phyloP scores from a whole-genome alignment of 2,797 vertebrate species.

The Bradypodion ventrale region DNA sequence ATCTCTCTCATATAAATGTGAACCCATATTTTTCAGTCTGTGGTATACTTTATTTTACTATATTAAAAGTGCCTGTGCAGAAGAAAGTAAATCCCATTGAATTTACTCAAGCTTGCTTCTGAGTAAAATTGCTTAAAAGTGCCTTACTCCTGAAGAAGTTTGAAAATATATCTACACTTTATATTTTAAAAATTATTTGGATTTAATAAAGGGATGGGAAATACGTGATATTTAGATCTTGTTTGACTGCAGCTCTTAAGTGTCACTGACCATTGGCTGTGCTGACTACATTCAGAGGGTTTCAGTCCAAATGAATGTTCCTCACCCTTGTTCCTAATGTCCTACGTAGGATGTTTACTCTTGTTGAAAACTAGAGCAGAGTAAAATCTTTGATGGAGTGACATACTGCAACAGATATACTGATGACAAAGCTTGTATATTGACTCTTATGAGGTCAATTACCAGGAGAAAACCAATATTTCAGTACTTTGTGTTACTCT shows the following conservation, averaged over 20 bases:
- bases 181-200: neutral
- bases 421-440: neutral
- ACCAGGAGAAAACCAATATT: neutral
- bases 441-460: neutral
- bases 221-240: neutral
- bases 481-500: neutral
- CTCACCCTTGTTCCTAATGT: neutral
- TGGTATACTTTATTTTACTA: neutral
- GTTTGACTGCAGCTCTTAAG: neutral
- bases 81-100: neutral
- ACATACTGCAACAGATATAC: neutral
- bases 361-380: slow-evolving; percentile 3
- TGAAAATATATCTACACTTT: neutral
- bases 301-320: neutral
- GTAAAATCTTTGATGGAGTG: neutral
- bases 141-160: neutral
- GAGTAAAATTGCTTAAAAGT: neutral
- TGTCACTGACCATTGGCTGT: neutral
- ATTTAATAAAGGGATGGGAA: neutral
- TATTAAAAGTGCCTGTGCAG: neutral
- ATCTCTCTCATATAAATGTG: neutral
- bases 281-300: neutral
- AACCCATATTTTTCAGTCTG: neutral
- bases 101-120: neutral
- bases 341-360: neutral